Base-by-base conservation (phyloP, 2,888 invertebrate species). In the Hesperia comma region DNA sequence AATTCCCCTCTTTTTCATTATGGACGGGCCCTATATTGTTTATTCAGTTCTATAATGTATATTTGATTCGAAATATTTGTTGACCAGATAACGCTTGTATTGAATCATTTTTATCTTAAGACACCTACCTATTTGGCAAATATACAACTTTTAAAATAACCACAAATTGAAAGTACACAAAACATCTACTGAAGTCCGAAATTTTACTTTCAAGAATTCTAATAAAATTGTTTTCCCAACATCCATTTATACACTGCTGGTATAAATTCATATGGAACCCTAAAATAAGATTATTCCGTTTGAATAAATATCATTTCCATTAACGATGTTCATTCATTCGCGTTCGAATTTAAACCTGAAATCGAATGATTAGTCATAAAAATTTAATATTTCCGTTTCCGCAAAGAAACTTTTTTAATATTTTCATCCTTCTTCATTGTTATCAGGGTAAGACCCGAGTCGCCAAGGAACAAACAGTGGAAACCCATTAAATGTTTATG, bases 401-500 rank as follows among this genome's bases (percentile, higher is more conserved):
- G 41, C 32, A 54, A 54, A 33, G 46, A 54, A 66, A 40, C 19
- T 57, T 61, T 58, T 37, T 26, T 56, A 56, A 58, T 56, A 67
- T 61, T 61, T 67, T 55, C 67, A 61, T 53, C 67, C 63, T 68
- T 71, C 70, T 70, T 73, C 69, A 74, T 69, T 72, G 67, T 73
- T 72, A 75, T 75, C 75, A 75, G 68, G 68, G 69, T 66, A 68
- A 61, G 64, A 71, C 69, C 70, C 64, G 58, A 43, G 53, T 15
- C 17, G 68, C 62, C 67, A 68, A 70, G 69, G 61, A 70, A 69
- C 79, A 75, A 77, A 76, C 69, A 75, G 77, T 73, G 72, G 72
- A 75, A 77, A 61, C 55, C 69, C 70, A 78, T 79, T 79, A 79
- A 80, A 75, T 73, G 61, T 78, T 79, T 78, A 78, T 74, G 76